These are phyloP conservation scores for Gobiocypris rarus DNA, from an alignment of 2,113 vertebrate genomes.

Conservation along the genomic window DNA sequence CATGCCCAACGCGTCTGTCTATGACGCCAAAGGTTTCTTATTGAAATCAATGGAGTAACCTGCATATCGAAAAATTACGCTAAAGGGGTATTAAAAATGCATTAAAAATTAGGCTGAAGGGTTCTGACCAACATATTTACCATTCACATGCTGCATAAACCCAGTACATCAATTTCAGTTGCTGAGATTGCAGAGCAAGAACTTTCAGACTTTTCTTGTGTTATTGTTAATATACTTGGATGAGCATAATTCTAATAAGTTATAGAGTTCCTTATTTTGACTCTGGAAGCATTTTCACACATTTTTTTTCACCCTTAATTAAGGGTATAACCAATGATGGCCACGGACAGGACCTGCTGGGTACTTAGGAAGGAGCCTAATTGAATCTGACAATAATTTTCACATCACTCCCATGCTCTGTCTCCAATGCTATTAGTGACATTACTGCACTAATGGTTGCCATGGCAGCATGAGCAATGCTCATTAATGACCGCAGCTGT, in stretches of 20 bases:
- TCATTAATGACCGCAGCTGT: constrained; percentile 80
- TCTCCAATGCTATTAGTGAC: constrained; percentile 80
- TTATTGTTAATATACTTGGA: constrained; percentile 8
- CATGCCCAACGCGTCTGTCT: too few species aligned
- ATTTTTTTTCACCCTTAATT: constrained; percentile 69
- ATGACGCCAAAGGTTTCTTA: too few species aligned
- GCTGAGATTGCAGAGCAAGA: not conserved
- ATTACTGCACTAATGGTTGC: constrained; percentile 82
- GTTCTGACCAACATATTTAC: not conserved
- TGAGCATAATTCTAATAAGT: not conserved
- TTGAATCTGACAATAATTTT: constrained; percentile 85
- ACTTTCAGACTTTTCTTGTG: not conserved
- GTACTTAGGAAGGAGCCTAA: constrained; percentile 79
- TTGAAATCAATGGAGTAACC: too few species aligned
- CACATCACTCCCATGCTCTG: constrained; percentile 79
- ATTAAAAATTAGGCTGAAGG: too few species aligned
- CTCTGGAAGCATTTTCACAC: constrained; percentile 63
- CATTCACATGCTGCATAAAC: constrained; percentile 19
- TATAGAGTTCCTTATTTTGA: constrained; percentile 53
- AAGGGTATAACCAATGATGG: constrained; percentile 80
- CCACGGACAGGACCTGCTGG: constrained; percentile 74
- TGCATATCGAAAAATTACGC: too few species aligned
- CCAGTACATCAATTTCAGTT: not conserved
- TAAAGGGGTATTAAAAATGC: too few species aligned
- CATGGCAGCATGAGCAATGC: constrained; percentile 85